Percentiles rank a stretch among this genome's conserved stretches.
Evolutionary conservation across 37 sponge, comb jelly and placozoan genomes (phyloP).

Genomic region (Cliona cf. orientalis): DNA sequence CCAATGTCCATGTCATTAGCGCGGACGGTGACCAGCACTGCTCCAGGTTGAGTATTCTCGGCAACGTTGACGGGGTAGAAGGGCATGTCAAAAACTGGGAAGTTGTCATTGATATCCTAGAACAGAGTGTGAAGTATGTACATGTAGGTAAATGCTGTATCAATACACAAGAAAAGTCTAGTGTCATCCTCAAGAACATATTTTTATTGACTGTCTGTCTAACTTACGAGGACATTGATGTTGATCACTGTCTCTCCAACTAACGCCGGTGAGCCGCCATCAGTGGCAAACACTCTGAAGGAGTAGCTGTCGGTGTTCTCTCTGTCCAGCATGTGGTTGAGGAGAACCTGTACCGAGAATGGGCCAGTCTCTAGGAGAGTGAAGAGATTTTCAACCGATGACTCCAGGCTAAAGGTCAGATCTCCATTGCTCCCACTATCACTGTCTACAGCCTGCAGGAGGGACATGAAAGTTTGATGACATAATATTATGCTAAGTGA

Average conservation of each 20-base stretch:
- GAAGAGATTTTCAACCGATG: background rate
- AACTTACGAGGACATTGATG: conserved; percentile 11
- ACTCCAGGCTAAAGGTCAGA: conserved; percentile 16
- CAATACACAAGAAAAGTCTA: background rate
- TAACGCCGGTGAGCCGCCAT: conserved; percentile 59
- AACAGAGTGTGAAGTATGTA: background rate
- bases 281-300: conserved; percentile 43
- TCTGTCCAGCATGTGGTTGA: conserved; percentile 43
- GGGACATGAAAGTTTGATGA: background rate
- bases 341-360: background rate
- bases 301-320: conserved; percentile 26
- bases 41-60: conserved; percentile 41
- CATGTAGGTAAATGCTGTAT: background rate
- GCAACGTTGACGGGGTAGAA: conserved; percentile 14
- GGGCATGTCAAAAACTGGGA: conserved; percentile 17
- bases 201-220: background rate
- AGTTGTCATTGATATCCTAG: conserved; percentile 53
- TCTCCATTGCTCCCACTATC: conserved; percentile 13
- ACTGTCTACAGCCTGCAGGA: conserved; percentile 7
- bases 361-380: background rate
- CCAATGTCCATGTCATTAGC: conserved; percentile 47
- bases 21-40: conserved; percentile 13
- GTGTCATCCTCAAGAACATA: background rate
- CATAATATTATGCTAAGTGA: background rate
- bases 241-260: background rate